Evolutionary conservation across 2,797 vertebrate genomes (phyloP).

Genomic region (Hydrocynus forskahlii): DNA sequence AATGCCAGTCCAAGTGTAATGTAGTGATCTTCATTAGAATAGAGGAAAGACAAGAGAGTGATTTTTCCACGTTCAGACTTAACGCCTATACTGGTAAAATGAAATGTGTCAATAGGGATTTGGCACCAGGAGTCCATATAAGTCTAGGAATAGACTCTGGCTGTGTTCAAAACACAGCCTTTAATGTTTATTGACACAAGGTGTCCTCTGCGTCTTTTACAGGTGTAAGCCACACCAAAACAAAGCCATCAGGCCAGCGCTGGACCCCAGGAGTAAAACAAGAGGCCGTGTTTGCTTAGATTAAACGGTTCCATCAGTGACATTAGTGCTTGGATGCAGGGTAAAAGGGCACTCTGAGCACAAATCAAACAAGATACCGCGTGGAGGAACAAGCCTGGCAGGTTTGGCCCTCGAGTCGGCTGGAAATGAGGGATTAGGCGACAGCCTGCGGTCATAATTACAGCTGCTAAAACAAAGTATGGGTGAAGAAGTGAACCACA

Average conservation of each 20-base stretch:
- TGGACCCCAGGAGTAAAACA: constrained; percentile 14
- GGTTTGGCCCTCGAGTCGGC: constrained; percentile 2
- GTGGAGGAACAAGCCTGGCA: constrained; percentile 39
- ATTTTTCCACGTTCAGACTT: no score
- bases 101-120: background rate
- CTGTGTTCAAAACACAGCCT: background rate
- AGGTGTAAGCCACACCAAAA: constrained; percentile 40
- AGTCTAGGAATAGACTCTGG: background rate
- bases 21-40: no score
- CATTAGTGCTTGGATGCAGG: constrained; percentile 22
- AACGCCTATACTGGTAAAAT: no score
- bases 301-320: constrained; percentile 28
- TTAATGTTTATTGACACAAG: constrained; percentile 22
- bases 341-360: constrained; percentile 16
- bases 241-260: constrained; percentile 30
- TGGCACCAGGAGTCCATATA: background rate
- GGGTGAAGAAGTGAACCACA: background rate
- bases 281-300: constrained; percentile 38
- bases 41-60: no score
- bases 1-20: no score
- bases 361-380: constrained; percentile 55
- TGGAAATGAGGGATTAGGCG: constrained; percentile 21
- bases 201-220: constrained; percentile 10
- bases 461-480: background rate
- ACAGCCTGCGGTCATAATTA: constrained; percentile 9